Conservation (phyloP, 2,113 vertebrate genomes). For the Carlito syrichta region DNA sequence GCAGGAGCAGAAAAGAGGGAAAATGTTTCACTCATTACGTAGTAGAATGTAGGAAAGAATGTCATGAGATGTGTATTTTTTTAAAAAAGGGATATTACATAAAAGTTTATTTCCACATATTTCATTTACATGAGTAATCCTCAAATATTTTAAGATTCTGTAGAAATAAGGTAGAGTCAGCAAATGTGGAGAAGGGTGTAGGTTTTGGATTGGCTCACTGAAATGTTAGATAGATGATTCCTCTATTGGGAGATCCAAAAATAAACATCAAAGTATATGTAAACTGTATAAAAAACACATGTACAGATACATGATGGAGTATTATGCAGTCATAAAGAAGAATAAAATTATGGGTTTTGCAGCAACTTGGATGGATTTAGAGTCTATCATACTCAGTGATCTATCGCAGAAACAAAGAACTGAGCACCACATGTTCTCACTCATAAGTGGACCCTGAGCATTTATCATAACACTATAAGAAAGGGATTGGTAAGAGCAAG, state of each 20-base stretch:
- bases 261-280: background rate
- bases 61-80: background rate
- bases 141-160: background rate
- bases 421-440: too few relatives aligned
- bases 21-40: background rate
- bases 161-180: background rate
- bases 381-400: too few relatives aligned
- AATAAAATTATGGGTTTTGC: too few relatives aligned
- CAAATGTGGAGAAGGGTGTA: background rate
- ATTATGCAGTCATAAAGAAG: too few relatives aligned
- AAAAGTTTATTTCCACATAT: background rate
- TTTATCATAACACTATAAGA: too few relatives aligned
- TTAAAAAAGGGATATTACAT: background rate
- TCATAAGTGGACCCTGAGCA: too few relatives aligned
- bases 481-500: too few relatives aligned
- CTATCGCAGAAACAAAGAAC: too few relatives aligned
- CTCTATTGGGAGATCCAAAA: background rate
- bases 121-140: background rate
- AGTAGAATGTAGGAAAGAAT: background rate
- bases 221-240: background rate
- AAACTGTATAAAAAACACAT: background rate
- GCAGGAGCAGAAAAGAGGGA: background rate
- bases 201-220: background rate
- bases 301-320: background rate
- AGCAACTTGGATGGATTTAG: too few relatives aligned